Base-by-base conservation (phyloP, 1,140 invertebrate genomes). In the Drosophila mayri region DNA sequence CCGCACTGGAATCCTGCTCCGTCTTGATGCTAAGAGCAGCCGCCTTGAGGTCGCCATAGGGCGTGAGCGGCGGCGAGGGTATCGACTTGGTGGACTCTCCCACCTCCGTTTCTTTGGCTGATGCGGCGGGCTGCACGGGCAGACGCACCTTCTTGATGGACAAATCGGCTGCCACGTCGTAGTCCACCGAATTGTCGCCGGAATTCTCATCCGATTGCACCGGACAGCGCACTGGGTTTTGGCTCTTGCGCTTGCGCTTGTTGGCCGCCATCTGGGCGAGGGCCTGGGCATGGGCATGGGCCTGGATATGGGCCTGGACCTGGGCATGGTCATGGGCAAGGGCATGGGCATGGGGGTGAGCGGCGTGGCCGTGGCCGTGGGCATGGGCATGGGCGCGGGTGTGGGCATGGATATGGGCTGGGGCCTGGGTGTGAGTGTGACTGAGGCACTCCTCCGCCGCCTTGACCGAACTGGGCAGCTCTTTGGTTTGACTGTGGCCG, bases 231-330 rank as follows among this genome's bases (percentile, higher is more conserved):
- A 97, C 98, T 0, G 98, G 98, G 92, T 98, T 98, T 81, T 97
- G 96, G 81, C 96, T 98, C 93, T 99, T 99, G 52, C 98, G 94
- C 93, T 99, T 98, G 50, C 98, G 93, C 59, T 96, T 96, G 90
- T 83, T 94, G 78, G 91, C 93, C 79, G 78, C 81, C 75, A 77
- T 79, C 71, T 70, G 74, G 49, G 70, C 74, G 0, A 57, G 64
- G 3, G 94, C 93, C 14, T 94, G 92, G 86, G 66, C 71, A 9
- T 50, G 65, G 11, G 94, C 93, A 8, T 94, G 92, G 83, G 47
- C 60, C 10, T 62, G 54, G 18, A 20, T 44, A 5, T 60, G 40
- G 58, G 59, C 59, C 94, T 94, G 78, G 94, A 93, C 18, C 95
- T 95, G 58, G 28, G 47, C 54, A 90, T 97, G 96, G 72, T 96